Evolutionary conservation across 2,888 invertebrate genomes (phyloP), one percentile per base, ranked within the genome.

Genomic region (Camptogramma bilineatum): DNA sequence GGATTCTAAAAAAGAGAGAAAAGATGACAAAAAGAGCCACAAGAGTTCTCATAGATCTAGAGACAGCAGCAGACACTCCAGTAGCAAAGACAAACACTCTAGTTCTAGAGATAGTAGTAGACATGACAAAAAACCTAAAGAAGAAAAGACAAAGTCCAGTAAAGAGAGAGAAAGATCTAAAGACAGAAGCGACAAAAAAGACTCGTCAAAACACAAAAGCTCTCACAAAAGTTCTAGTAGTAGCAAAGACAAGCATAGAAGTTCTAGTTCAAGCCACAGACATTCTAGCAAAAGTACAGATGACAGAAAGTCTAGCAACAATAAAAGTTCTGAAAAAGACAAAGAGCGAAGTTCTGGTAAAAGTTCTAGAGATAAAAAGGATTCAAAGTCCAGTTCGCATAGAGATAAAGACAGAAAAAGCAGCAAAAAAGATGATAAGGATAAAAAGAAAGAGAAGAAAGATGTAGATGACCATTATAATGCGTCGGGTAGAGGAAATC

Each of bases 381-480:
- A 91, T 72, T 82, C 86, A 0, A 89, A 85, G 76, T 84, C 88
- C 0, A 88, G 82, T 70, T 86, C 88, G 0, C 84, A 85, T 67
- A 83, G 86, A 10, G 90, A 93, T 46, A 93, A 88, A 80, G 91
- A 91, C 68, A 87, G 73, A 76, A 92, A 90, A 62, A 86, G 85
- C 62, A 85, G 77, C 48, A 93, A 91, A 76, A 75, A 81, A 64
- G 90, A 91, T 44, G 88, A 90, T 18, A 90, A 94, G 80, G 87
- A 85, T 34, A 91, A 91, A 62, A 93, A 93, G 72, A 89, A 92
- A 58, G 87, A 85, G 19, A 94, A 93, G 75, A 94, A 95, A 77
- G 87, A 93, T 2, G 93, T 92, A 61, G 97, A 97, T 78, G 97
- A 97, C 83, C 96, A 97, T 79, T 95, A 95, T 63, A 95, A 95